Base-by-base conservation (phyloP, 2,113 vertebrate genomes). In the Heloderma charlesbogerti region DNA sequence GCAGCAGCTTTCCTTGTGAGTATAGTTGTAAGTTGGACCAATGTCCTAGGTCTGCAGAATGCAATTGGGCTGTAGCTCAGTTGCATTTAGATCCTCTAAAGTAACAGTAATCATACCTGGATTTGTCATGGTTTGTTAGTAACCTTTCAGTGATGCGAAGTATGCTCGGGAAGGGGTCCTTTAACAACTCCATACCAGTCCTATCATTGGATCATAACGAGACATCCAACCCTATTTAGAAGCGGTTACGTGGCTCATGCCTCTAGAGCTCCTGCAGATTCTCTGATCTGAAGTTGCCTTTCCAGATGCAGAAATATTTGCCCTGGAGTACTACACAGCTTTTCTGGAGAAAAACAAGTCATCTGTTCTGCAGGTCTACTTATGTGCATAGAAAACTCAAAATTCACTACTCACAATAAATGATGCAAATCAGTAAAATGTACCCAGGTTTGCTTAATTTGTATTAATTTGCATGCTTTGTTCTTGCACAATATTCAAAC, bases 381-480 rank as follows among this genome's bases (percentile, higher is more conserved):
- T 63, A 25, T 43, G n/a, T 86, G 63, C 63, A 57, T 43, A 71
- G 29, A 90, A 69, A 69, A 54, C 48, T 57, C 27, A 86, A 69
- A 80, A 57, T 80, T 66, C 48, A 80, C 66, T 79, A 34, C 34
- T 90, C 83, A 86, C 31, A 75, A 45, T 66, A 77, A 85, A 90
- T 63, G 22, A 74, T 89, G 27, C 57, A 86, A 69, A 86, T 57
- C 27, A 71, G 27, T 80, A 90, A 69, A 69, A 79, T 22, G 37
- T 78, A 86, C 48, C 75, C 60, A 78, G 1, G 40, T 48, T 63
- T 78, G 40, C 74, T 74, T 72, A 82, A 79, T 84, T 84, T 84
- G 34, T 86, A 45, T 88, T 78, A 67, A 86, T 90, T 86, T 83
- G 67, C 80, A 75, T 84, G 69, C 10, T 31, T 72, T 72, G 79